phyloP scores from a whole-genome alignment of 2,113 vertebrate genomes.

The Trichomycterus rosablanca region DNA sequence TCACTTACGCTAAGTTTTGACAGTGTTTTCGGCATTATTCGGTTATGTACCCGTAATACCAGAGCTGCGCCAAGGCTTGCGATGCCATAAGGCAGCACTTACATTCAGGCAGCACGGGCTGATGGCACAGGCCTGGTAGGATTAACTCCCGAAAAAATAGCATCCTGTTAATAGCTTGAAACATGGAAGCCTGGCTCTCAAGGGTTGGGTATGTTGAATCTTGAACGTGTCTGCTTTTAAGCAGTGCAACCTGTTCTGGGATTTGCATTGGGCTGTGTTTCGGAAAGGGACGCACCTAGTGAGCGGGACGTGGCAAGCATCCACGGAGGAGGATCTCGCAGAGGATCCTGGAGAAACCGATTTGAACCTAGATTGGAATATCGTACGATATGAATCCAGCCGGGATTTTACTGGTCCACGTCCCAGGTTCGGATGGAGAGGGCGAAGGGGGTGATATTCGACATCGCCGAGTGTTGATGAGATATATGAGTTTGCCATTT shows the following conservation, averaged over 20 bases:
- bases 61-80: conserved; percentile 58
- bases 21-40: conserved; percentile 63
- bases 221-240: conserved; percentile 39
- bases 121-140: conserved; percentile 64
- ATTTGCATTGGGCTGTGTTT: conserved; percentile 35
- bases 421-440: conserved; percentile 36
- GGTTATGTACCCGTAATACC: conserved; percentile 65
- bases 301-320: conserved; percentile 32
- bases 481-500: conserved; percentile 76
- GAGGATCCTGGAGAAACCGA: conserved; percentile 22
- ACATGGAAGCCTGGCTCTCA: conserved; percentile 60
- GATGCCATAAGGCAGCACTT: conserved; percentile 62
- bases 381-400: conserved; percentile 5
- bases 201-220: conserved; percentile 50
- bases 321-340: conserved; percentile 30
- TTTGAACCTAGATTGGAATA: conserved; percentile 16
- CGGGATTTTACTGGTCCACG: conserved; percentile 18
- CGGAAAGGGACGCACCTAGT: conserved; percentile 20
- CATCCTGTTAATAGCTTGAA: conserved; percentile 64
- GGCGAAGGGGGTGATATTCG: conserved; percentile 53
- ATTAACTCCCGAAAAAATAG: conserved; percentile 70
- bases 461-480: conserved; percentile 70
- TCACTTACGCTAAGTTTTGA: conserved; percentile 40
- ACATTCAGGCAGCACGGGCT: conserved; percentile 58
- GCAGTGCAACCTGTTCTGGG: conserved; percentile 45